Conservation (phyloP, 2,888 invertebrate species). For the Zonitis immaculata region DNA sequence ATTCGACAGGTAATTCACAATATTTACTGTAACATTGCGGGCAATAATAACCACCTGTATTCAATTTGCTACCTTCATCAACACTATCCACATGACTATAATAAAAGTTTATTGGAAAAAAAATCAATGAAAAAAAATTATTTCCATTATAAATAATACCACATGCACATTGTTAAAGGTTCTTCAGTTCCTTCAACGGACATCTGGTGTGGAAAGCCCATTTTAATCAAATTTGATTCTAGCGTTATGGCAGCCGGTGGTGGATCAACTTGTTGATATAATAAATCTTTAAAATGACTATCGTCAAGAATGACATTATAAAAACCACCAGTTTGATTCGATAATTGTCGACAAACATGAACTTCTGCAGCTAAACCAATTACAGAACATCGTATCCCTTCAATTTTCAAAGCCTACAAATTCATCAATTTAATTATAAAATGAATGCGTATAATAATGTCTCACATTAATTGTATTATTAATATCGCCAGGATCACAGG, state of each 20-base stretch:
- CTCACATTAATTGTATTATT: conserved; percentile 70
- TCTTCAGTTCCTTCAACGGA: conserved; percentile 55
- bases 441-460: neutral
- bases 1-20: conserved; percentile 97
- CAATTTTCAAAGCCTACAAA: conserved; percentile 63
- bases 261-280: conserved; percentile 63
- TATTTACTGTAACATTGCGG: conserved; percentile 98
- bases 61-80: conserved; percentile 63
- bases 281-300: conserved; percentile 64
- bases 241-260: conserved; percentile 67
- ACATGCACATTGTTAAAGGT: conserved; percentile 88
- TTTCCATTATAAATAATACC: conserved; percentile 51
- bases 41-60: conserved; percentile 77
- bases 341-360: conserved; percentile 80
- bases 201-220: conserved; percentile 90
- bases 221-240: conserved; percentile 82
- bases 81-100: conserved; percentile 75
- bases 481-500: conserved; percentile 95
- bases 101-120: conserved; percentile 22
- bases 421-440: neutral
- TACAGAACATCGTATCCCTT: conserved; percentile 87
- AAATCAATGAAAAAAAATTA: neutral
- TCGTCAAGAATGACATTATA: conserved; percentile 86
- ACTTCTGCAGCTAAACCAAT: conserved; percentile 96
- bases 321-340: conserved; percentile 79